phyloP scores from a whole-genome alignment of 92 coral and sea anemone genomes.

The Actinostola sp. region DNA sequence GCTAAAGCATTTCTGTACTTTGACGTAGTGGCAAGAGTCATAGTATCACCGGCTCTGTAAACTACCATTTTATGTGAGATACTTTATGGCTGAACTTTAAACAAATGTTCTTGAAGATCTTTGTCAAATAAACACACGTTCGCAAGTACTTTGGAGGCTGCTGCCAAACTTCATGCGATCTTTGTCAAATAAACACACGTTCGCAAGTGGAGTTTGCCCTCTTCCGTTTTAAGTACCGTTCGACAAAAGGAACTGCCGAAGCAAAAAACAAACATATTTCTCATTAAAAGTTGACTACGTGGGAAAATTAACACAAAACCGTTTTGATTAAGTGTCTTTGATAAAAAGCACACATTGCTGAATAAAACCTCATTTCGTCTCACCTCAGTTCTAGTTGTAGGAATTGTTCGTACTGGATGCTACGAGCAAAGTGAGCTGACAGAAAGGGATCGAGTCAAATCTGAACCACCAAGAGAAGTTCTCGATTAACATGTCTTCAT shows the following conservation, averaged over 20 bases:
- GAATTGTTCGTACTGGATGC: background rate
- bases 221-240: background rate
- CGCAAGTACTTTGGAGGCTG: no score
- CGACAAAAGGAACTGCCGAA: background rate
- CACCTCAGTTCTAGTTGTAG: background rate
- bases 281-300: background rate
- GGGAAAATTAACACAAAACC: background rate
- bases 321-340: background rate
- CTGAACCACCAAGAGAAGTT: background rate
- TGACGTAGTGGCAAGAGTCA: no score
- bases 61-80: no score
- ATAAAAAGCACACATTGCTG: background rate
- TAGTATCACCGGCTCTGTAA: no score
- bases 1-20: no score
- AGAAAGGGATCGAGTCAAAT: background rate
- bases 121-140: no score
- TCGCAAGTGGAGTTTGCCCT: background rate
- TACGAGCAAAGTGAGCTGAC: no score
- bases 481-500: background rate
- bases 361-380: background rate
- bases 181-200: conserved; percentile 9
- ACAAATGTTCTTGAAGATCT: no score
- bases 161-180: no score
- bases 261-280: background rate
- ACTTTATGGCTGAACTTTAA: no score